These are phyloP conservation scores for Anguilla japonica DNA, from an alignment of 2,113 vertebrate species.

Conservation along the genomic window DNA sequence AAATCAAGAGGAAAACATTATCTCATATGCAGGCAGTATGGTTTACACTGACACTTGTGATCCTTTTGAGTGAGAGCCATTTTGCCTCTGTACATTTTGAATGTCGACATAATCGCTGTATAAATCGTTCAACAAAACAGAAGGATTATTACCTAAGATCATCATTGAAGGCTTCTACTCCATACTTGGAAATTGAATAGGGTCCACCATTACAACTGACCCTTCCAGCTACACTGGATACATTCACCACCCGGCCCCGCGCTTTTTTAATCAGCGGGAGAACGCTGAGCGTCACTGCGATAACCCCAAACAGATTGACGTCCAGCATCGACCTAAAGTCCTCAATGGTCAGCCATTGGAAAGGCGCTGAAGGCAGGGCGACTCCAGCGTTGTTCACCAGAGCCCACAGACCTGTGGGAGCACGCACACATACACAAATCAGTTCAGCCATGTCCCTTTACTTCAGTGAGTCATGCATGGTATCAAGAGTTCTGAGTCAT, in stretches of 20 bases:
- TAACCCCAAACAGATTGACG: slow-evolving; percentile 72
- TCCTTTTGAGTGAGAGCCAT: background rate
- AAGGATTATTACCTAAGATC: slow-evolving; percentile 64
- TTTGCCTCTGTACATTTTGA: background rate
- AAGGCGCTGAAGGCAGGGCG: slow-evolving; percentile 55
- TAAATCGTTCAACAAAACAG: background rate
- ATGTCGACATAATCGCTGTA: background rate
- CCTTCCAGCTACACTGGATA: slow-evolving; percentile 73
- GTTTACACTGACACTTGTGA: background rate
- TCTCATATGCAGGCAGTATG: background rate
- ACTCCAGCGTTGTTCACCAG: slow-evolving; percentile 67
- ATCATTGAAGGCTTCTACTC: slow-evolving; percentile 81
- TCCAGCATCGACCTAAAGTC: slow-evolving; percentile 71
- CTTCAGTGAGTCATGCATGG: background rate
- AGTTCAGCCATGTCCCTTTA: background rate
- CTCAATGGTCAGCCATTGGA: slow-evolving; percentile 70
- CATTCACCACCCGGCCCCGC: slow-evolving; percentile 72
- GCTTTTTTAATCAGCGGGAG: slow-evolving; percentile 73
- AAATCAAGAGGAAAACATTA: background rate
- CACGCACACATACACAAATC: background rate
- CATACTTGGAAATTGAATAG: slow-evolving; percentile 76
- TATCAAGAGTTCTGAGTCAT: no score
- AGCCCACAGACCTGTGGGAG: slow-evolving; percentile 73
- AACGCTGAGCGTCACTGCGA: slow-evolving; percentile 73
- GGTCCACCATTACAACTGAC: slow-evolving; percentile 68